These are phyloP conservation scores for Porites lobata DNA, from an alignment of 92 coral and sea anemone genomes.

Conservation along the genomic window DNA sequence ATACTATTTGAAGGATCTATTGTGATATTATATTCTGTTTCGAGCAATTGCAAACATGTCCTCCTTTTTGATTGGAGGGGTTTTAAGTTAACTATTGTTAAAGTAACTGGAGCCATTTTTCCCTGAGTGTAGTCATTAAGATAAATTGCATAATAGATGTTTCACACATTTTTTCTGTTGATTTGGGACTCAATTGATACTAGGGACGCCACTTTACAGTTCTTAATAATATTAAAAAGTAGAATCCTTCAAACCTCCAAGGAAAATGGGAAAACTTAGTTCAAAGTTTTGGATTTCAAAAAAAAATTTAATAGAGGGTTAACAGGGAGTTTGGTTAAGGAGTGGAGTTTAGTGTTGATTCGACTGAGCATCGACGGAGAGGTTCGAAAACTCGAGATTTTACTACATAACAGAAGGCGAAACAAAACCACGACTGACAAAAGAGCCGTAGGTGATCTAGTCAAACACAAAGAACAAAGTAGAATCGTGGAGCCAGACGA, in stretches of 20 bases:
- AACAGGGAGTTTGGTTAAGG: too few species aligned
- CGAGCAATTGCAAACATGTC: constrained; percentile 23
- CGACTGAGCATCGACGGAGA: background rate
- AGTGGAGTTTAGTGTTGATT: too few species aligned
- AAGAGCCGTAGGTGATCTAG: background rate
- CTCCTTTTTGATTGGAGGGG: background rate
- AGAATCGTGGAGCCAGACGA: background rate
- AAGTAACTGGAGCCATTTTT: background rate
- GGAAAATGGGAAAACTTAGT: too few species aligned
- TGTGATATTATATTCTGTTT: background rate
- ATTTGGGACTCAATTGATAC: background rate
- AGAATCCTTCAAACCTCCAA: too few species aligned
- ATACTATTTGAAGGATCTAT: constrained; percentile 1
- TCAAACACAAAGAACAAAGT: background rate
- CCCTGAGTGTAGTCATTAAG: background rate
- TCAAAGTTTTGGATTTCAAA: too few species aligned
- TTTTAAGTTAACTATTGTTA: constrained; percentile 8
- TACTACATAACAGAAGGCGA: background rate
- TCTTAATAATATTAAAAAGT: background rate
- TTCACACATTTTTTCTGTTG: background rate
- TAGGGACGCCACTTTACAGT: background rate
- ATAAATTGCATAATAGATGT: background rate
- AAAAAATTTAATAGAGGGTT: too few species aligned
- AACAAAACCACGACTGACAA: background rate
- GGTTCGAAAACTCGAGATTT: background rate